Evolutionary conservation across 2,888 invertebrate genomes (phyloP).

Genomic region (Caenorhabditis panamensis): DNA sequence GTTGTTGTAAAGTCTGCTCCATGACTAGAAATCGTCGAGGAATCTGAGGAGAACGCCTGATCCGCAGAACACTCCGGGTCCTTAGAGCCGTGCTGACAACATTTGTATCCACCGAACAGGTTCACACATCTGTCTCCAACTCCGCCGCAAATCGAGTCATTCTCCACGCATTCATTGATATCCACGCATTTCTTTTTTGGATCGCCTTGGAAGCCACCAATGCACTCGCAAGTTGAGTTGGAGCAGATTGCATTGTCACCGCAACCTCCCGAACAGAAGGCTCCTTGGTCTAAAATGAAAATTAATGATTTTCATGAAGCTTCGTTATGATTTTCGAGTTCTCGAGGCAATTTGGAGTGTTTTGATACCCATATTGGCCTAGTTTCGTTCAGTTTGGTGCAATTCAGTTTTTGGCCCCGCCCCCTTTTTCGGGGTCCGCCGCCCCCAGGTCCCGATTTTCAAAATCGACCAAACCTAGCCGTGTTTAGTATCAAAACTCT

Average conservation of each 20-base stretch:
- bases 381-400: not conserved
- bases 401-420: too few species aligned
- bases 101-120: slow-evolving; percentile 72
- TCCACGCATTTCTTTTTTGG: slow-evolving; percentile 74
- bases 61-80: slow-evolving; percentile 69
- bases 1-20: slow-evolving; percentile 54
- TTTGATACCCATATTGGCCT: too few species aligned
- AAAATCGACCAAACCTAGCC: not conserved
- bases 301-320: too few species aligned
- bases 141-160: slow-evolving; percentile 70
- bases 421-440: too few species aligned
- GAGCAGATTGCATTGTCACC: slow-evolving; percentile 76
- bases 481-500: not conserved
- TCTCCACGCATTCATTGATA: slow-evolving; percentile 78
- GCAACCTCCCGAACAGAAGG: slow-evolving; percentile 77
- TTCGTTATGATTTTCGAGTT: not conserved
- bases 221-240: slow-evolving; percentile 87
- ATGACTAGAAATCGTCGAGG: slow-evolving; percentile 39
- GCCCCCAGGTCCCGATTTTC: too few species aligned
- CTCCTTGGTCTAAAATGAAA: slow-evolving; percentile 74
- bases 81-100: slow-evolving; percentile 71
- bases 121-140: slow-evolving; percentile 78
- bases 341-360: not conserved
- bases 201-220: slow-evolving; percentile 92
- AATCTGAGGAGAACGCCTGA: slow-evolving; percentile 45